Evolutionary conservation across 2,888 invertebrate species (phyloP), one percentile per base, ranked within the genome.

Genomic region (Malachius bipustulatus): DNA sequence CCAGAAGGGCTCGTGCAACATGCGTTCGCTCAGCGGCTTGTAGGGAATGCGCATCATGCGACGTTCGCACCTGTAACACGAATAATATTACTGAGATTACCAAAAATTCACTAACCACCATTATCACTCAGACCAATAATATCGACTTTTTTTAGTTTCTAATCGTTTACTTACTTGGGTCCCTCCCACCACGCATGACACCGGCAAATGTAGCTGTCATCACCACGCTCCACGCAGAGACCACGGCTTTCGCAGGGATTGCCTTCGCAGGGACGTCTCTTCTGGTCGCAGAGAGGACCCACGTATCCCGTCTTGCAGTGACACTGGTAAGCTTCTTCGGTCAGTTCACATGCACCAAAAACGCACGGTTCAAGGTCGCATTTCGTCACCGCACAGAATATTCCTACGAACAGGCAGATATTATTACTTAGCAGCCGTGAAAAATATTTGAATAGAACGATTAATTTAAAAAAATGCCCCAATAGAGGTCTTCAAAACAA

Each of bases 1-100:
- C 88, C 88, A 88, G 60, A 89, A 88, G 0, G 88, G 88, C 56
- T 88, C 87, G 48, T 84, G 81, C 16, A 88, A 65, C 80, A 89
- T 82, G 14, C 83, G 66, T 47, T 84, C 76, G 6, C 84, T 82
- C 11, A 87, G 65, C 3, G 77, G 77, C 48, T 75, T 77, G 57
- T 73, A 77, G 1, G 77, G 76, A 39, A 79, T 77, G 49, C 77
- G 74, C 44, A 76, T 67, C 63, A 77, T 75, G 27, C 73, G 64
- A 34, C 66, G 64, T 60, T 84, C 82, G 53, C 85, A 85, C n/a
- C n/a, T n/a, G n/a, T n/a, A n/a, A n/a, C n/a, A n/a, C n/a, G n/a
- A n/a, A n/a, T n/a, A n/a, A n/a, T n/a, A n/a, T n/a, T n/a, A n/a
- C n/a, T n/a, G n/a, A n/a, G n/a, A n/a, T n/a, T n/a, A n/a, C n/a